Evolutionary conservation across 2,888 invertebrate species (phyloP), one percentile per base, ranked within the genome.

Genomic region (Deilephila elpenor): DNA sequence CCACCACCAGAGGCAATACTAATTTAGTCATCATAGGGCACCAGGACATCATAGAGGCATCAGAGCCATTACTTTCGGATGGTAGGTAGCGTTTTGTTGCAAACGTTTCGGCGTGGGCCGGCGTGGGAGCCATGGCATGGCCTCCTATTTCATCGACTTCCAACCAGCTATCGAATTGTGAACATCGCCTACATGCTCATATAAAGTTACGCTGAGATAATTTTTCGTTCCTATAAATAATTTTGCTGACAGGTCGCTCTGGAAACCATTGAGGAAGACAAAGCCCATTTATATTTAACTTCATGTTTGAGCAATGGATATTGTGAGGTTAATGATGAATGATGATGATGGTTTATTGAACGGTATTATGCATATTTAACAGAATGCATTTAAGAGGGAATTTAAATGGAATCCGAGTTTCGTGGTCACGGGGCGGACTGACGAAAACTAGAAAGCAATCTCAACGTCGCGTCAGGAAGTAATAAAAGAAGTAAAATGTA

Each of bases 31-130:
- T 5, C 19, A 56, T n/a, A 56, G 3, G n/a, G 56, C n/a, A 56
- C 56, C 7, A 56, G 56, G 56, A 17, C 19, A 56, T 56, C 56
- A 56, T 56, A 56, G 56, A 56, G 79, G 74, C 75, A 72, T 77
- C 62, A 44, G 44, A 44, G 44, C 2, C 78, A 79, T 79, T 79
- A 80, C 80, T 75, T 79, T 82, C 84, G 82, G 82, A 78, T 86
- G 77, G 84, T 83, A 84, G 44, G 80, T 82, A 75, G 80, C 80
- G 82, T 83, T 44, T 37, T 44, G 80, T 79, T 80, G 80, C 80
- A 80, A 86, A 86, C 88, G 79, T 89, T 88, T 86, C 85, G 87
- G 87, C 85, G 87, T 88, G 80, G 88, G 83, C 75, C 77, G 82
- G 79, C 87, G 89, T 89, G 87, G 86, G 89, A 87, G 87, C 83